Evolutionary conservation across 2,113 vertebrate species (phyloP), one percentile per base, ranked within the genome.

Genomic region (Neogobius melanostomus): DNA sequence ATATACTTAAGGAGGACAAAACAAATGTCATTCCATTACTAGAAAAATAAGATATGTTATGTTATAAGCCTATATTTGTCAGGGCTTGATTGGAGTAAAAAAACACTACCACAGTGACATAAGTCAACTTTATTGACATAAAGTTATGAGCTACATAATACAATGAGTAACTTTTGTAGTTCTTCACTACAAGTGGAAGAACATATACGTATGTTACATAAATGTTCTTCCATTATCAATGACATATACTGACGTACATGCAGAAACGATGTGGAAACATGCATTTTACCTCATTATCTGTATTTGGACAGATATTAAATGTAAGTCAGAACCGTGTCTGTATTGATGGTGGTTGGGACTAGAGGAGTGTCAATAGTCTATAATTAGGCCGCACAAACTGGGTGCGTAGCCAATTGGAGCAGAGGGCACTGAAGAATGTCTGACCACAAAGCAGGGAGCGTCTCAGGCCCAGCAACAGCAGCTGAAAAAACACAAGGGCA

Each of bases 141-240:
- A 36, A 36, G 28, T 3, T 36, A 36, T 36, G 2, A 2, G 28
- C 28, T 36, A 36, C 28, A 36, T 36, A 3, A 5, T 36, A 36
- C 28, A 2, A 36, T 36, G 0, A 36, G 28, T 36, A 36, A 36
- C 28, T 36, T 2, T 36, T 36, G 28, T 36, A 36, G 28, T 36
- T 36, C 28, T 36, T 36, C 28, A 36, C 28, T 36, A 36, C 0
- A 4, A 36, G 28, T 36, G 28, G 3, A 36, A 36, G 28, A 36
- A 36, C 28, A 36, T 36, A 36, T 4, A 36, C 3, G 17, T 28
- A 36, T 36, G 17, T 56, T 28, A 75, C 52, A 54, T 43, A 36
- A 56, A 53, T 28, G 66, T 66, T 86, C 82, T 82, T 85, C 81
- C 75, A 65, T 69, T 62, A 69, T 46, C 57, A 36, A 36, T 36